Evolutionary conservation across 2,797 vertebrate species (phyloP).

Genomic region (Sylvilagus floridanus): DNA sequence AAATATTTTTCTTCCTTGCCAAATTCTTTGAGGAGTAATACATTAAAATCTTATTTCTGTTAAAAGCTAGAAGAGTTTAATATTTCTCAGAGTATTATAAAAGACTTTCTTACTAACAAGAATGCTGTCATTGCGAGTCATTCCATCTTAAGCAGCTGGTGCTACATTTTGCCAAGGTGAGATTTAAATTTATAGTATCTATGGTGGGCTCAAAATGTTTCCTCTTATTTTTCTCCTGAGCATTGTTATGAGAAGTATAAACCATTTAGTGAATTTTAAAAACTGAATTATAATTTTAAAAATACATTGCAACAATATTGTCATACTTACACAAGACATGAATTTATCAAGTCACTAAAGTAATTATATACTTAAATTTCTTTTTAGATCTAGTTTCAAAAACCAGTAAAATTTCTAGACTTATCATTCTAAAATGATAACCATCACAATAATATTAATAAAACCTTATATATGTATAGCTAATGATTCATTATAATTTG

Average conservation of each 20-base stretch:
- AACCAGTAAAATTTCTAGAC: conserved; percentile 20
- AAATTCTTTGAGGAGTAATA: conserved; percentile 46
- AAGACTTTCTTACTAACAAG: conserved; percentile 88
- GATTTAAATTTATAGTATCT: conserved; percentile 18
- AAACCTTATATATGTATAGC: neutral
- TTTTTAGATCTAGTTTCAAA: conserved; percentile 42
- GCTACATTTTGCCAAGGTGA: conserved; percentile 96
- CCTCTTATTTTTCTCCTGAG: conserved; percentile 13
- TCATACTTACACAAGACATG: neutral
- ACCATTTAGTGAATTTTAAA: conserved; percentile 42
- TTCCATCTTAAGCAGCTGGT: conserved; percentile 91
- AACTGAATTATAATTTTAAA: conserved; percentile 32
- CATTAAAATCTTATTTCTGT: conserved; percentile 77
- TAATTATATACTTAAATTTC: neutral
- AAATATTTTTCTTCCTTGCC: conserved; percentile 42
- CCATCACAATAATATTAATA: conserved; percentile 19
- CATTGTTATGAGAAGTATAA: neutral
- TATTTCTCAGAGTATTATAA: conserved; percentile 88
- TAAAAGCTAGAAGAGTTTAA: conserved; percentile 92
- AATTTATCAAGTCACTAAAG: conserved; percentile 30
- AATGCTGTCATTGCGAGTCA: conserved; percentile 87
- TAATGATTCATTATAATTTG: conserved; percentile 44
- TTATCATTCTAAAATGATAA: conserved; percentile 43
- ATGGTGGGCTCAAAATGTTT: neutral
- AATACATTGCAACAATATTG: neutral